These are phyloP conservation scores for Leucophenga varia DNA, from an alignment of 1,140 invertebrate species.

Conservation along the genomic window DNA sequence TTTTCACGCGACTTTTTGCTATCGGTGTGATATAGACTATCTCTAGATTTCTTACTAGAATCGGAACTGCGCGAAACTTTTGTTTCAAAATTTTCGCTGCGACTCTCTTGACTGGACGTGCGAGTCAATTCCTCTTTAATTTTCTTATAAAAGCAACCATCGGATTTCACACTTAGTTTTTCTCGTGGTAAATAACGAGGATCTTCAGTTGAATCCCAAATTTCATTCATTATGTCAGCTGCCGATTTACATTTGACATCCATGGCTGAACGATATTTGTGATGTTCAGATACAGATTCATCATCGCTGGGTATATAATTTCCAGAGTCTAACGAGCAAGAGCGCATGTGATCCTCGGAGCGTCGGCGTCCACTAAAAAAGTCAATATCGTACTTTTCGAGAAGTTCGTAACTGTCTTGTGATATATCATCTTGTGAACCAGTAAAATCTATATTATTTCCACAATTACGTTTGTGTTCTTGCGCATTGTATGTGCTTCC, in stretches of 20 bases:
- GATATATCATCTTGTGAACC: constrained; percentile 84
- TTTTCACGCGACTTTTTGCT: constrained; percentile 65
- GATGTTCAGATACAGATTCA: constrained; percentile 62
- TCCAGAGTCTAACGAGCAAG: constrained; percentile 69
- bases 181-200: constrained; percentile 67
- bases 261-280: constrained; percentile 50
- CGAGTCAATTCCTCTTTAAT: constrained; percentile 65
- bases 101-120: constrained; percentile 67
- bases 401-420: constrained; percentile 83
- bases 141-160: constrained; percentile 68
- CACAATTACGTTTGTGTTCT: constrained; percentile 62
- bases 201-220: constrained; percentile 69
- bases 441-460: constrained; percentile 62
- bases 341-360: constrained; percentile 60
- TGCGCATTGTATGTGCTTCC: constrained; percentile 67
- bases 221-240: constrained; percentile 59
- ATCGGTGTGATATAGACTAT: constrained; percentile 65
- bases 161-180: constrained; percentile 67
- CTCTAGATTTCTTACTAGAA: constrained; percentile 64
- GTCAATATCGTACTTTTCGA: constrained; percentile 74
- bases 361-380: constrained; percentile 55
- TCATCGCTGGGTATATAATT: constrained; percentile 69
- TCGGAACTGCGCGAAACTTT: constrained; percentile 66
- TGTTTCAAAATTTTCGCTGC: constrained; percentile 67
- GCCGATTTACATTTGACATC: constrained; percentile 63